Conservation (phyloP, 2,888 invertebrate genomes). For the Brachylomia viminalis region DNA sequence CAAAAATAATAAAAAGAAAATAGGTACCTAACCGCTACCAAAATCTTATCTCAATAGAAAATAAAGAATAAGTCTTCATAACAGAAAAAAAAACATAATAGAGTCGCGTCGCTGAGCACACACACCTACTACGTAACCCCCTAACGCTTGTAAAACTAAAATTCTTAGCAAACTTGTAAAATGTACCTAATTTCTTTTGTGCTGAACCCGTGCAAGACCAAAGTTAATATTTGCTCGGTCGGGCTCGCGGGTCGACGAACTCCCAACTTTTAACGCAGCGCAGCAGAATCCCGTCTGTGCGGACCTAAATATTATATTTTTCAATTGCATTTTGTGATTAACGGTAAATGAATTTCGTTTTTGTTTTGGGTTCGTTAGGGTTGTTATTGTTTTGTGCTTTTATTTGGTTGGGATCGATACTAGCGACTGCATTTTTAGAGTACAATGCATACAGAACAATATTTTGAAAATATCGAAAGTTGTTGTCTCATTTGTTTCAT, state of each 20-base stretch:
- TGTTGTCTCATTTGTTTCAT: background rate
- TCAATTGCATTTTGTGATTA: conserved; percentile 44
- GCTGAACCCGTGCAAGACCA: conserved; percentile 51
- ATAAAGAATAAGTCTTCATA: background rate
- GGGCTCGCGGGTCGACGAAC: conserved; percentile 43
- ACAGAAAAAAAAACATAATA: conserved; percentile 23
- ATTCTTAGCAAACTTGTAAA: conserved; percentile 39
- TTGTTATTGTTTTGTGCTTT: background rate
- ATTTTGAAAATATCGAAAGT: background rate
- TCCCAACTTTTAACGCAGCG: conserved; percentile 39
- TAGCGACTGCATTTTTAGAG: background rate
- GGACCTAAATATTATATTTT: conserved; percentile 57
- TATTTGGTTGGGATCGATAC: background rate
- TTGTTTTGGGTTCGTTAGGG: background rate
- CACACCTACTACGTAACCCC: conserved; percentile 2
- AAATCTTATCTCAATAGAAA: conserved; percentile 6
- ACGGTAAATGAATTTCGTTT: conserved; percentile 36
- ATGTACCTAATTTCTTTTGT: conserved; percentile 43
- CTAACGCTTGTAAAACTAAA: conserved; percentile 15
- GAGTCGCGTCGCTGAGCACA: background rate
- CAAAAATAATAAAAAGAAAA: background rate
- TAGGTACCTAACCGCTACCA: background rate
- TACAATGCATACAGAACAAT: background rate
- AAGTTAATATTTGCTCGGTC: conserved; percentile 54
- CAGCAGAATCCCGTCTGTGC: conserved; percentile 32